Conservation (phyloP, 92 coral and sea anemone genomes). For the Epizoanthus stellaris region DNA sequence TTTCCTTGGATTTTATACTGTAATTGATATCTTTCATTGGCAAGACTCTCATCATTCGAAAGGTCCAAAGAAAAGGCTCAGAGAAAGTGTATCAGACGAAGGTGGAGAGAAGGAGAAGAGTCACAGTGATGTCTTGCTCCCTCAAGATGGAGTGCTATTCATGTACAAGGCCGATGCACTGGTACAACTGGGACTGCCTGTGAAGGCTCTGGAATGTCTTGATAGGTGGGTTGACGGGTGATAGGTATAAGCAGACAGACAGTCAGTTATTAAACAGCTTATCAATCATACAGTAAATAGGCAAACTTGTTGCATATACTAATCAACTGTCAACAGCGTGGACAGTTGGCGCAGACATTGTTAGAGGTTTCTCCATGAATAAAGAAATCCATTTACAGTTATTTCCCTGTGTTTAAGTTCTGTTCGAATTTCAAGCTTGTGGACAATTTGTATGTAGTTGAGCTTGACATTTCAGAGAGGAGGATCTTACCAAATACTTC, state of each 20-base stretch:
- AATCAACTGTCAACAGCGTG: no score
- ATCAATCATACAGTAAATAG: no score
- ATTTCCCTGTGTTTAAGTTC: no score
- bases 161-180: slow-evolving; percentile 71
- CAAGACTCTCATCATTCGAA: not conserved
- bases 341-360: no score
- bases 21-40: not conserved
- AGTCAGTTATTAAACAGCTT: not conserved
- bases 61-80: slow-evolving; percentile 30
- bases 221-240: slow-evolving; percentile 55
- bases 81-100: slow-evolving; percentile 10
- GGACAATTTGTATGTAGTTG: no score
- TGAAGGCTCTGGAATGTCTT: slow-evolving; percentile 68
- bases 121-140: not conserved
- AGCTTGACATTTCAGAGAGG: no score
- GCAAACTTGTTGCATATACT: no score
- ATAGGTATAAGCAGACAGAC: not conserved
- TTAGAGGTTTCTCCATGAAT: no score
- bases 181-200: slow-evolving; percentile 59
- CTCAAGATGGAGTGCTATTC: slow-evolving; percentile 28
- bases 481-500: no score
- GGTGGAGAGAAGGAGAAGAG: slow-evolving; percentile 10
- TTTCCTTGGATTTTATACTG: not conserved
- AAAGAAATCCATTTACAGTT: no score
- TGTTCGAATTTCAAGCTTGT: no score